Conservation (phyloP, 2,888 invertebrate species). For the Pachliopta kotzebuea region DNA sequence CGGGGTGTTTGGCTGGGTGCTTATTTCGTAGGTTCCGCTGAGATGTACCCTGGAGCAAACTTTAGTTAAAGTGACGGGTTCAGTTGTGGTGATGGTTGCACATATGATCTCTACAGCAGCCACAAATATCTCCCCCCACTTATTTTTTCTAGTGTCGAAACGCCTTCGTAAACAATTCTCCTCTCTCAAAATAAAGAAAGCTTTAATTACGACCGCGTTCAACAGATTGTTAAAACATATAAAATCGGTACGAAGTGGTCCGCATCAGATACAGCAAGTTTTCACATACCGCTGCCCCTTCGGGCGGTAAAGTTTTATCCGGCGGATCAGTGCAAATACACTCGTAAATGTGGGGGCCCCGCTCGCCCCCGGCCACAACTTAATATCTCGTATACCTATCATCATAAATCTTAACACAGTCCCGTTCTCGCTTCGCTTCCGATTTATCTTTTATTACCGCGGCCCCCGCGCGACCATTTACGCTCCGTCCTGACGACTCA, state of each 20-base stretch:
- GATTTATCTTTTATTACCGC: conserved; percentile 1
- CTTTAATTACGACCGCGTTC: too few relatives aligned
- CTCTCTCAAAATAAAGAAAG: too few relatives aligned
- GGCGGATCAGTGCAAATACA: conserved; percentile 24
- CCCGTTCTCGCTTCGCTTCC: conserved; percentile 9
- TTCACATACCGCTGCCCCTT: conserved; percentile 3
- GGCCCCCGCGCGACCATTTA: not conserved
- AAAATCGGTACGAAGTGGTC: not conserved
- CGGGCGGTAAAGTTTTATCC: conserved; percentile 25
- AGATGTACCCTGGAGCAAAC: too few relatives aligned
- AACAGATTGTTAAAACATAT: too few relatives aligned
- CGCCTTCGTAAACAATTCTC: too few relatives aligned
- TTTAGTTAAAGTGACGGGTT: too few relatives aligned
- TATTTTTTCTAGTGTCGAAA: too few relatives aligned
- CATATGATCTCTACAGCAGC: too few relatives aligned
- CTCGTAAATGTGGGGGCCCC: conserved; percentile 18
- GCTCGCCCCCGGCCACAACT: conserved; percentile 10
- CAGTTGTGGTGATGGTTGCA: too few relatives aligned
- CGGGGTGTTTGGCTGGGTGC: not conserved
- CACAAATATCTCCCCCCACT: too few relatives aligned
- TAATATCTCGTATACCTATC: conserved; percentile 23
- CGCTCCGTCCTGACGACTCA: too few relatives aligned
- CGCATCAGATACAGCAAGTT: not conserved
- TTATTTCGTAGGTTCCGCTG: too few relatives aligned
- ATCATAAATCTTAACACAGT: conserved; percentile 21